Evolutionary conservation across 2,797 vertebrate genomes (phyloP).

Genomic region (Melanotaenia parkinsoni): DNA sequence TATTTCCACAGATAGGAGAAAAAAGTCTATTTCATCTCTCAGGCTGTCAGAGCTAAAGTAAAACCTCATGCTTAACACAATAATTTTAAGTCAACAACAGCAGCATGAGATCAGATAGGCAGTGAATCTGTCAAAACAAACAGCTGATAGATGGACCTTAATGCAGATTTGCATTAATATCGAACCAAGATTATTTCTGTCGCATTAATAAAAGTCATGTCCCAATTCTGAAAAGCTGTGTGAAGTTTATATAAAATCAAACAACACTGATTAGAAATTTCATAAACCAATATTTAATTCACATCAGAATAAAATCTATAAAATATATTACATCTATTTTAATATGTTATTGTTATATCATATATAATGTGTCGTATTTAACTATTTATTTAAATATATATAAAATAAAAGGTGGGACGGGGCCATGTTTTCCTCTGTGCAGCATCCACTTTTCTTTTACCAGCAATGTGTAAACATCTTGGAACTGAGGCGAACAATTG

Average conservation of each 20-base stretch:
- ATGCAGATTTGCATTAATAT: conserved; percentile 41
- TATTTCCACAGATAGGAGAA: conserved; percentile 13
- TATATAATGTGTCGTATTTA: no score
- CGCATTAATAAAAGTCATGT: neutral
- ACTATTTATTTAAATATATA: no score
- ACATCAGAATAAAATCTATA: neutral
- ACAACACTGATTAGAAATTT: neutral
- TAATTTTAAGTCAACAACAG: conserved; percentile 59
- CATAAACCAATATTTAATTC: neutral
- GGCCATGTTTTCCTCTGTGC: no score
- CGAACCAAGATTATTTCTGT: conserved; percentile 26
- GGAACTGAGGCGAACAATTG: no score
- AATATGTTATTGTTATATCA: no score
- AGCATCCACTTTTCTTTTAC: no score
- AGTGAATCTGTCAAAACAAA: conserved; percentile 59
- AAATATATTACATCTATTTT: no score
- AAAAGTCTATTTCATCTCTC: conserved; percentile 45
- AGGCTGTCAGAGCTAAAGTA: conserved; percentile 40
- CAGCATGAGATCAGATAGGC: conserved; percentile 47
- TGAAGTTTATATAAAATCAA: neutral
- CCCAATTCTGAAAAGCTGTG: neutral
- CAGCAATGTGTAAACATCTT: no score
- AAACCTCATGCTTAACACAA: conserved; percentile 62
- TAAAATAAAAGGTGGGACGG: no score
- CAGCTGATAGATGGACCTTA: conserved; percentile 53